Conservation (phyloP, 2,797 vertebrate species). For the Gadopsis bispinosus region DNA sequence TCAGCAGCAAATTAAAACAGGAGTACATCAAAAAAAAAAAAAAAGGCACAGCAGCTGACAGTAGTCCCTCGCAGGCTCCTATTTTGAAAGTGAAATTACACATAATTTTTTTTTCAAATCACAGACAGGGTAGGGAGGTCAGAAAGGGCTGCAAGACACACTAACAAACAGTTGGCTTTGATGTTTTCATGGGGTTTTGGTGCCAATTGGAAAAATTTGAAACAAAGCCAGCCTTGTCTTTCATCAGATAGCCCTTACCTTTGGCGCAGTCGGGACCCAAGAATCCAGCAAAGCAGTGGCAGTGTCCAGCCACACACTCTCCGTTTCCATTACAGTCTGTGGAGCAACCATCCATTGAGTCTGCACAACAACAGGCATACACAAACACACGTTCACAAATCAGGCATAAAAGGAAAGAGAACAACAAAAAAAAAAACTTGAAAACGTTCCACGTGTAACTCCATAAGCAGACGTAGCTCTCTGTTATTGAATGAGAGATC, state of each 20-base stretch:
- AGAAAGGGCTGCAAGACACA: not conserved
- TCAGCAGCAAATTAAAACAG: not conserved
- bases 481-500: conserved; percentile 82
- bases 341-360: conserved; percentile 95
- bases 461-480: conserved; percentile 64
- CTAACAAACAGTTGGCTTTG: not conserved
- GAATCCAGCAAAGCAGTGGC: conserved; percentile 96
- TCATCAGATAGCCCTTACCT: conserved; percentile 83
- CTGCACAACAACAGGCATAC: conserved; percentile 64
- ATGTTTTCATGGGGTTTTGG: not conserved
- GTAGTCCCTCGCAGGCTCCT: not conserved
- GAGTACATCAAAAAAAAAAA: not conserved
- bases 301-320: conserved; percentile 95
- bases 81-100: not conserved
- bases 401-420: conserved; percentile 9
- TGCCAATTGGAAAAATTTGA: not conserved
- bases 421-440: conserved; percentile 23
- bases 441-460: conserved; percentile 67
- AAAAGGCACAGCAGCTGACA: not conserved
- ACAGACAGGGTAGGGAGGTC: not conserved
- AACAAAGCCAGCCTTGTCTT: conserved; percentile 2
- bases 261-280: conserved; percentile 95
- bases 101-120: too few relatives aligned
- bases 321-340: conserved; percentile 96
- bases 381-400: conserved; percentile 27